phyloP scores from a whole-genome alignment of 2,888 invertebrate genomes.

The Dorcus hopei region DNA sequence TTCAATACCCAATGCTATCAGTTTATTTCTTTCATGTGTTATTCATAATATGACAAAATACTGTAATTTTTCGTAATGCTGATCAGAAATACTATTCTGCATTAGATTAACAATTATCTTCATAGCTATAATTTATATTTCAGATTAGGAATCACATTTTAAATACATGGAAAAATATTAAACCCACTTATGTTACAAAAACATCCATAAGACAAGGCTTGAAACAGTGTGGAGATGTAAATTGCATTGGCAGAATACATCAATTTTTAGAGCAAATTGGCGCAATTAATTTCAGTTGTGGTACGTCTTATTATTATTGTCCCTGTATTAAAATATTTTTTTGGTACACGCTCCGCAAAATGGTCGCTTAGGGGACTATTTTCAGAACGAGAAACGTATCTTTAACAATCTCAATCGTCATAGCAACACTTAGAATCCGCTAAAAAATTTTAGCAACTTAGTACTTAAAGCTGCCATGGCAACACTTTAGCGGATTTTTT shows the following conservation, averaged over 20 bases:
- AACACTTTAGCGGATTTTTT: too few relatives aligned
- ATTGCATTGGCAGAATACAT: constrained; percentile 60
- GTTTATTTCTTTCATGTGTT: too few relatives aligned
- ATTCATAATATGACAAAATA: too few relatives aligned
- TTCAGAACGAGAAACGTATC: too few relatives aligned
- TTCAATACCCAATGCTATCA: too few relatives aligned
- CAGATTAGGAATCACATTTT: constrained; percentile 59
- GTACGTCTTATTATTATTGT: constrained; percentile 39
- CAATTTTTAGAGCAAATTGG: constrained; percentile 60
- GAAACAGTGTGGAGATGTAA: constrained; percentile 62
- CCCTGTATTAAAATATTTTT: constrained; percentile 8
- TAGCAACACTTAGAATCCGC: too few relatives aligned
- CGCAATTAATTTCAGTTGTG: constrained; percentile 62
- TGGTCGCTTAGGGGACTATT: too few relatives aligned
- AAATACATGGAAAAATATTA: constrained; percentile 53
- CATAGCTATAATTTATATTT: constrained; percentile 14
- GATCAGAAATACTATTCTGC: not conserved
- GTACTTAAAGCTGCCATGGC: too few relatives aligned
- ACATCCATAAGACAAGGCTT: constrained; percentile 56
- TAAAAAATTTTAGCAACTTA: too few relatives aligned
- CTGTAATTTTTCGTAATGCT: not conserved
- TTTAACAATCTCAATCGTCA: too few relatives aligned
- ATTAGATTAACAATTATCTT: not conserved
- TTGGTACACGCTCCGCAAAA: too few relatives aligned
- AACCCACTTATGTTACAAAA: constrained; percentile 59